Percentiles rank a stretch among this genome's conserved stretches.
Conservation (phyloP, 2,113 vertebrate genomes). For the Brachyhypopomus occidentalis region DNA sequence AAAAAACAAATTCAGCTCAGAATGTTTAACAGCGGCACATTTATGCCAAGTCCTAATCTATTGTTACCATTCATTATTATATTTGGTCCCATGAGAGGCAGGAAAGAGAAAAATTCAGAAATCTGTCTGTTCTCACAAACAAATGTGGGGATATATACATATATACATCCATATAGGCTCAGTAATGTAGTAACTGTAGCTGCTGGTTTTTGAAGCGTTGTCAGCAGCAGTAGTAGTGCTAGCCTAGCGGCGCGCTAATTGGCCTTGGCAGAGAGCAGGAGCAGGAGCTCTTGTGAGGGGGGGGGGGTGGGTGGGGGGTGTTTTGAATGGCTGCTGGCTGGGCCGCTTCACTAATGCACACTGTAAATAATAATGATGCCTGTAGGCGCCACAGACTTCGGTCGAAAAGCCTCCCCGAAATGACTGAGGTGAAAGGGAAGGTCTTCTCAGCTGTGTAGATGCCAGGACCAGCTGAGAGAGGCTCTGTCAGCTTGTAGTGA, state of each 20-base stretch:
- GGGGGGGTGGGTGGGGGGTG: conserved; percentile 27
- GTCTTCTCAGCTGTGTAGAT: conserved; percentile 29
- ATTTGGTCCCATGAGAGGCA: too few relatives aligned
- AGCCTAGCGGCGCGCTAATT: conserved; percentile 57
- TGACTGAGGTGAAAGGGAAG: conserved; percentile 51
- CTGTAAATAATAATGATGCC: conserved; percentile 57
- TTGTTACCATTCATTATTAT: too few relatives aligned
- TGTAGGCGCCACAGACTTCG: conserved; percentile 45
- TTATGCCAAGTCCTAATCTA: too few relatives aligned
- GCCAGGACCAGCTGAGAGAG: conserved; percentile 40
- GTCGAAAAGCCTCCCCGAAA: conserved; percentile 60
- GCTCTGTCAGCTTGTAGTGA: conserved; percentile 49
- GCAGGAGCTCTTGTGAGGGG: conserved; percentile 49
- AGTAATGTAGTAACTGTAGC: conserved; percentile 41
- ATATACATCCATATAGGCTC: not conserved
- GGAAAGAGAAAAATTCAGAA: too few relatives aligned
- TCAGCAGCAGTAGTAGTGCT: conserved; percentile 43
- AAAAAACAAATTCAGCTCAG: too few relatives aligned
- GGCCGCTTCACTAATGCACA: conserved; percentile 53
- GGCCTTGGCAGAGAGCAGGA: conserved; percentile 57
- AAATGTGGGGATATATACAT: not conserved
- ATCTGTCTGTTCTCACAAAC: too few relatives aligned
- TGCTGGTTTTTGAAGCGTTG: conserved; percentile 44
- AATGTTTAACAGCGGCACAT: too few relatives aligned
- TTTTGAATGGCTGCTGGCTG: conserved; percentile 50